Base-by-base conservation (phyloP, 2,888 invertebrate species). In the Ennomos erosarius region DNA sequence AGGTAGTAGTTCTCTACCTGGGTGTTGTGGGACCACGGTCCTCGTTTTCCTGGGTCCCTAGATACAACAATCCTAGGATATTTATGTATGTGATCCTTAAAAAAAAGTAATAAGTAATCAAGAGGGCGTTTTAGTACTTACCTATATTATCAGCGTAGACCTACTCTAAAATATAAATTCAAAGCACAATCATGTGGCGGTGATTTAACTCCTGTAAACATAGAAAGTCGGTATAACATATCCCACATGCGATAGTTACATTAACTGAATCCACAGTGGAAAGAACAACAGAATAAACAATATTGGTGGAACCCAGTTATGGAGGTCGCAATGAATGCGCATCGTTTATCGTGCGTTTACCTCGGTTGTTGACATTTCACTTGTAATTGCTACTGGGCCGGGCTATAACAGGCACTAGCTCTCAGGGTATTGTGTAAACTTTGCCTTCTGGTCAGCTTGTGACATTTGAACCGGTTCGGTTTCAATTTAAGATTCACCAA, bases 361-460 rank as follows among this genome's bases (percentile, higher is more conserved):
- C 62, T 62, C 59, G 51, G 42, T 40, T 56, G 65, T 62, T 64
- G 66, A 64, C 62, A 62, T 64, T 62, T 62, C 53, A 58, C 58
- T 54, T 58, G 35, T 59, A 63, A 67, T 64, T 64, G 50, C 57
- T 52, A 48, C 51, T 40, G 55, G 52, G 43, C 57, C 43, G 26
- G 26, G 3, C 26, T 26, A 26, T 26, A 26, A 26, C 26, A 26
- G 6, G 26, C 26, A 16, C 3, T 3, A 16, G 46, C 49, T 48
- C 47, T 55, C 39, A 36, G 37, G 48, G 44, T 44, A 56, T 62
- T 64, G 55, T 56, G 58, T 47, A 59, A 60, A 58, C 55, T 51
- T 59, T 34, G 36, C 58, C 49, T 50, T 50, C 39, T 44, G 39
- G 49, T 36, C 35, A 10, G 1, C 40, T 58, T 49, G 49, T 44